phyloP scores from a whole-genome alignment of 35 echinoderm and acorn worm species.

The Apostichopus japonicus region DNA sequence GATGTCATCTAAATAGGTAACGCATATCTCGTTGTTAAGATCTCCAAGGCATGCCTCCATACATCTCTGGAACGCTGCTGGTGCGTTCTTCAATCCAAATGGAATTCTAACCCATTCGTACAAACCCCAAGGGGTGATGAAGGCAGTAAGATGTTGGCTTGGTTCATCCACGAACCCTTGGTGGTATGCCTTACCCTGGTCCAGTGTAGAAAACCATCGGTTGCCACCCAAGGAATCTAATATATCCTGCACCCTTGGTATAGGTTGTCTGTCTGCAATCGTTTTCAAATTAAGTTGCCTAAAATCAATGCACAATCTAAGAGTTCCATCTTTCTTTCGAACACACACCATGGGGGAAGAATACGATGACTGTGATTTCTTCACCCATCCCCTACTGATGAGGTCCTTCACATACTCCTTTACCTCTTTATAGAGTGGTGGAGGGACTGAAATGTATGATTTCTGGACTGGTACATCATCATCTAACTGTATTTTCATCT shows the following conservation, averaged over 20 bases:
- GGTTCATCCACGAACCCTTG: too few species aligned
- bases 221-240: conserved; percentile 44
- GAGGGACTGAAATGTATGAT: conserved; percentile 54
- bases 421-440: conserved; percentile 48
- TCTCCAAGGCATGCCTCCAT: conserved; percentile 29
- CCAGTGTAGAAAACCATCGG: conserved; percentile 58
- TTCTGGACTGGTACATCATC: conserved; percentile 63
- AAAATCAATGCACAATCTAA: conserved; percentile 65
- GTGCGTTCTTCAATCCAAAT: too few species aligned
- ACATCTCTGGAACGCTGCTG: neutral
- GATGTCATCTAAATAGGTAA: conserved; percentile 40
- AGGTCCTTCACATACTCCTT: conserved; percentile 21
- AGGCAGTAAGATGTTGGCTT: too few species aligned
- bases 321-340: conserved; percentile 64
- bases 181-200: too few species aligned
- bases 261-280: conserved; percentile 67
- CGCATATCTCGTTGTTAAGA: conserved; percentile 24
- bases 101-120: too few species aligned
- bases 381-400: conserved; percentile 56
- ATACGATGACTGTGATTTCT: conserved; percentile 62
- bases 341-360: conserved; percentile 71
- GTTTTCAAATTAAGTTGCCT: conserved; percentile 65
- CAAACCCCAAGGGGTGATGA: too few species aligned
- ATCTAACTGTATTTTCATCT: conserved; percentile 50
- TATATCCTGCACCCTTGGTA: conserved; percentile 63